Evolutionary conservation across 2,797 vertebrate species (phyloP).

Genomic region (Sus cebifrons): DNA sequence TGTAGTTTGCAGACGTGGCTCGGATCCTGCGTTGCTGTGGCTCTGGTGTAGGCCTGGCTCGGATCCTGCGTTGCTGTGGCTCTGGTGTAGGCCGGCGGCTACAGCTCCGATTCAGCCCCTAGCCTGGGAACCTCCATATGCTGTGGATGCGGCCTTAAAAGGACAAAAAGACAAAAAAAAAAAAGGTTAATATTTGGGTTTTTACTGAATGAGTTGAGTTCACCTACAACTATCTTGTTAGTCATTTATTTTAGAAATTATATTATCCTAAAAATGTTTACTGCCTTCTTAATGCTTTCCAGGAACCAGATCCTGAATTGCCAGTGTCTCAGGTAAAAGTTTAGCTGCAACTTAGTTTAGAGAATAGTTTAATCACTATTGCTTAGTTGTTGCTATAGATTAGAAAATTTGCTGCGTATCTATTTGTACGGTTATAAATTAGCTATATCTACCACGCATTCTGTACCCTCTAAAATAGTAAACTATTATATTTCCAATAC

Average conservation of each 20-base stretch:
- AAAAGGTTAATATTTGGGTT: constrained; percentile 59
- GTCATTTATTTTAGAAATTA: constrained; percentile 74
- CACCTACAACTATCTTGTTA: background rate
- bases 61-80: too few species aligned
- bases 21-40: too few species aligned
- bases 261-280: constrained; percentile 73
- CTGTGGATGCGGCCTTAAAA: too few species aligned
- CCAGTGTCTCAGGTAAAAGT: constrained; percentile 88
- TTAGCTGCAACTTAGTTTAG: constrained; percentile 70
- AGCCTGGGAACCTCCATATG: too few species aligned
- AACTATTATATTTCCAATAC: background rate
- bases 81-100: too few species aligned
- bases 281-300: constrained; percentile 83
- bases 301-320: constrained; percentile 88
- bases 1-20: too few species aligned
- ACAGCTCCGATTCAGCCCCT: too few species aligned
- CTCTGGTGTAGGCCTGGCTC: too few species aligned
- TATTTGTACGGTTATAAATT: constrained; percentile 55
- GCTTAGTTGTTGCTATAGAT: constrained; percentile 63
- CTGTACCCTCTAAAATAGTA: constrained; percentile 11
- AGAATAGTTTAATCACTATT: constrained; percentile 24
- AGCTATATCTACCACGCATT: constrained; percentile 11
- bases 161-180: too few species aligned
- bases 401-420: constrained; percentile 45
- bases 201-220: constrained; percentile 65